Conservation (phyloP, 1,140 invertebrate genomes). For the Euschistus heros region DNA sequence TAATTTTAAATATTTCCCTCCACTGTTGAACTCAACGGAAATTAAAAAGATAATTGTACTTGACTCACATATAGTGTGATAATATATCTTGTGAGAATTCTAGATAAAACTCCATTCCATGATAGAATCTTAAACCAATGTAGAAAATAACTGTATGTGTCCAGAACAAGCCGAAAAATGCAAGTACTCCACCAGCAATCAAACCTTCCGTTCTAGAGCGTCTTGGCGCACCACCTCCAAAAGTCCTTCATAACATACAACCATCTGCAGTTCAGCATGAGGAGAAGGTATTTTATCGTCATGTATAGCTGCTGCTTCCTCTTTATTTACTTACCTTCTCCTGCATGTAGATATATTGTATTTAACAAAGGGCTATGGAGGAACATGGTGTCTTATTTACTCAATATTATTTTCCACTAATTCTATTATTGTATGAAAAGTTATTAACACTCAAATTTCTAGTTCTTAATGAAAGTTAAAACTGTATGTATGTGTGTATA, state of each 20-base stretch:
- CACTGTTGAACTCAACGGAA: neutral
- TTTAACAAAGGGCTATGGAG: too few relatives aligned
- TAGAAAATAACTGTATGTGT: slow-evolving; percentile 13
- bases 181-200: slow-evolving; percentile 38
- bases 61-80: neutral
- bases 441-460: too few relatives aligned
- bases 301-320: too few relatives aligned
- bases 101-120: neutral
- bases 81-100: neutral
- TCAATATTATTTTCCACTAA: too few relatives aligned
- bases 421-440: too few relatives aligned
- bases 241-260: slow-evolving; percentile 39
- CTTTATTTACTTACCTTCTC: too few relatives aligned
- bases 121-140: neutral
- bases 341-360: too few relatives aligned
- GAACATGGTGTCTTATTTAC: too few relatives aligned
- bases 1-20: too few relatives aligned
- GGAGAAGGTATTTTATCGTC: slow-evolving; percentile 19
- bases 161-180: slow-evolving; percentile 46
- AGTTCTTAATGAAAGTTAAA: too few relatives aligned
- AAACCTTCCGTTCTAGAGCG: slow-evolving; percentile 41
- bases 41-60: neutral
- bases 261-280: slow-evolving; percentile 36
- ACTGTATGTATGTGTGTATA: too few relatives aligned
- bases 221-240: slow-evolving; percentile 39